Conservation (phyloP, 2,113 vertebrate genomes). For the Festucalex cinctus region DNA sequence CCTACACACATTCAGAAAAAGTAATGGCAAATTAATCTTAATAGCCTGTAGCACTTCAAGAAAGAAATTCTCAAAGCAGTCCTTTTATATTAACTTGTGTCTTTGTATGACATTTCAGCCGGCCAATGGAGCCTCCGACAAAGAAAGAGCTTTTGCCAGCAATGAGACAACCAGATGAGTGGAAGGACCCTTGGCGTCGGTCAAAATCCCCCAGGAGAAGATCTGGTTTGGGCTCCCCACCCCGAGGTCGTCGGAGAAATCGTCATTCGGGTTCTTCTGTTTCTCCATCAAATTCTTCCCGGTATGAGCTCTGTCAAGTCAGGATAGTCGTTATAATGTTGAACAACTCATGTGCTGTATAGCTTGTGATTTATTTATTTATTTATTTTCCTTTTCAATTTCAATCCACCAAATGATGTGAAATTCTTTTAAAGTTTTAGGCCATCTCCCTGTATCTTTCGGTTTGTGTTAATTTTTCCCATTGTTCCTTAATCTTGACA, state of each 20-base stretch:
- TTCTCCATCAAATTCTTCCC: conserved; percentile 90
- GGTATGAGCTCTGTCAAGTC: conserved; percentile 66
- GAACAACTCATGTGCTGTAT: neutral
- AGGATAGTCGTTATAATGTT: neutral
- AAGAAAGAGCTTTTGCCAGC: conserved; percentile 82
- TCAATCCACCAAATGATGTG: neutral
- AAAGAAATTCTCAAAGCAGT: neutral
- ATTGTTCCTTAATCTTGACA: neutral
- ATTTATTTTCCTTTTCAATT: no score
- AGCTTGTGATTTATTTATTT: neutral
- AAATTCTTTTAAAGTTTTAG: neutral
- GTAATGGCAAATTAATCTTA: no score
- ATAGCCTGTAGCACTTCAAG: neutral
- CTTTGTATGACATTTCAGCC: conserved; percentile 25
- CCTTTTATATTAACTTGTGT: neutral
- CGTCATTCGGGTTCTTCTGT: conserved; percentile 88
- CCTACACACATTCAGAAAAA: neutral
- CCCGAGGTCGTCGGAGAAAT: conserved; percentile 81
- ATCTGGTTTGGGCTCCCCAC: conserved; percentile 81
- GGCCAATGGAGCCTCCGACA: conserved; percentile 71
- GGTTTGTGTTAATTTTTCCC: neutral
- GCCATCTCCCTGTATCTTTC: neutral
- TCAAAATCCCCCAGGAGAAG: conserved; percentile 97
- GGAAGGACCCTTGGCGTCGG: conserved; percentile 98
- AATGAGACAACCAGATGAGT: conserved; percentile 88